These are phyloP conservation scores for Medauroidea extradentata DNA, from an alignment of 1,140 invertebrate genomes.

Conservation along the genomic window DNA sequence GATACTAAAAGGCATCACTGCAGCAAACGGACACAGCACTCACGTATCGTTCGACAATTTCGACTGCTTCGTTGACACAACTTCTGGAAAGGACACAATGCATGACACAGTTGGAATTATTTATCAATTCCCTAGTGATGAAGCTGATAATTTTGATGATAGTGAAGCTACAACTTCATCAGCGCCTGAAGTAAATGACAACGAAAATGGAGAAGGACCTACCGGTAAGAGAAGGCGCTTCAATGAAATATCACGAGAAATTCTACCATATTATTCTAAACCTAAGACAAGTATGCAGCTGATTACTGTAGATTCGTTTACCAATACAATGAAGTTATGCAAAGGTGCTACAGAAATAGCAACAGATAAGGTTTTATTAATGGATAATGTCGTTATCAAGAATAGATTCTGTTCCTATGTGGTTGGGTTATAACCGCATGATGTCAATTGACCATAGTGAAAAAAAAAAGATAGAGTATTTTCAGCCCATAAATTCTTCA, in stretches of 20 bases:
- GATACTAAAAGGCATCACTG: constrained; percentile 27
- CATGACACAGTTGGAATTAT: constrained; percentile 49
- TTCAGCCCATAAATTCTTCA: too few species aligned
- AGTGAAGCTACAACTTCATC: too few species aligned
- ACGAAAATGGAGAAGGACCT: constrained; percentile 1
- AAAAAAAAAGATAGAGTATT: too few species aligned
- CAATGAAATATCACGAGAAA: constrained; percentile 22
- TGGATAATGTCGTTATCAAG: constrained; percentile 32
- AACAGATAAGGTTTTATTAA: constrained; percentile 31
- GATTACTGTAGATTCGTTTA: constrained; percentile 12
- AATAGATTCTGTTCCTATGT: constrained; percentile 19
- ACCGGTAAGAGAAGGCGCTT: constrained; percentile 24
- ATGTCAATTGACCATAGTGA: too few species aligned
- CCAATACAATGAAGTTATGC: constrained; percentile 13
- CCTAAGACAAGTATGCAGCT: constrained; percentile 10
- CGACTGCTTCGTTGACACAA: constrained; percentile 44
- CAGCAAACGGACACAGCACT: constrained; percentile 27
- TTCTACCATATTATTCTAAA: constrained; percentile 20
- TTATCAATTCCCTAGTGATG: constrained; percentile 30
- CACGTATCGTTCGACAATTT: constrained; percentile 44
- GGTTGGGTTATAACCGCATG: too few species aligned
- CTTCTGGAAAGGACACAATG: constrained; percentile 41
- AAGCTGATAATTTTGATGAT: background rate
- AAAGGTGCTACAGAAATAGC: constrained; percentile 22
- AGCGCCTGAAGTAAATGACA: constrained; percentile 1